Percentiles rank a stretch among this genome's conserved stretches.
These are phyloP conservation scores for Odontocolon sp. DNA, from an alignment of 2,888 invertebrate species.

Conservation along the genomic window DNA sequence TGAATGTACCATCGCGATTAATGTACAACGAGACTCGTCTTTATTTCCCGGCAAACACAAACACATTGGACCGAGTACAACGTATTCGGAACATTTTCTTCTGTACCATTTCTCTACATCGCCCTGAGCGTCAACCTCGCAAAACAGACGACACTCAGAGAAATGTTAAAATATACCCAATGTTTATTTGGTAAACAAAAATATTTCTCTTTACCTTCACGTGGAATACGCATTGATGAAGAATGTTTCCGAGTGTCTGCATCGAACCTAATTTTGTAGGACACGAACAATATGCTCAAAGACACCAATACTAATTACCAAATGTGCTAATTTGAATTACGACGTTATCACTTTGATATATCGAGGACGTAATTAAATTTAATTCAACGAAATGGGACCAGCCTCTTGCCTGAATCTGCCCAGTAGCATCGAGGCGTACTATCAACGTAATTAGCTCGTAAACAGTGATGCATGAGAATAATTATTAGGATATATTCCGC, in stretches of 20 bases:
- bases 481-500: conserved; percentile 71
- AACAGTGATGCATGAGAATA: conserved; percentile 74
- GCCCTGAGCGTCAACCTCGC: too few relatives aligned
- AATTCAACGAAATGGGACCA: conserved; percentile 71
- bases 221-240: conserved; percentile 2
- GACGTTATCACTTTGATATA: conserved; percentile 63
- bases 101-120: too few relatives aligned
- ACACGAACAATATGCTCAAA: conserved; percentile 25
- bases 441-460: conserved; percentile 75
- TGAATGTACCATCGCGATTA: conserved; percentile 9
- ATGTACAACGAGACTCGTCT: conserved; percentile 6
- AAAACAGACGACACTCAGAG: too few relatives aligned
- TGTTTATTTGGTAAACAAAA: too few relatives aligned
- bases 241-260: background rate
- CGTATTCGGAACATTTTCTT: background rate
- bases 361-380: conserved; percentile 73
- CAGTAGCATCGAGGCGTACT: conserved; percentile 68
- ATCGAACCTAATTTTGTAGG: background rate
- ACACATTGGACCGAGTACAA: background rate
- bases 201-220: too few relatives aligned
- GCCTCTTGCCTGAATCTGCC: conserved; percentile 63
- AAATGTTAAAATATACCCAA: too few relatives aligned
- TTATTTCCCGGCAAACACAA: conserved; percentile 2
- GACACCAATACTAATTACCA: conserved; percentile 60
- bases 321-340: conserved; percentile 73